Percentiles rank a stretch among this genome's conserved stretches.
phyloP scores from a whole-genome alignment of 2,797 vertebrate species.

The Carapus acus region DNA sequence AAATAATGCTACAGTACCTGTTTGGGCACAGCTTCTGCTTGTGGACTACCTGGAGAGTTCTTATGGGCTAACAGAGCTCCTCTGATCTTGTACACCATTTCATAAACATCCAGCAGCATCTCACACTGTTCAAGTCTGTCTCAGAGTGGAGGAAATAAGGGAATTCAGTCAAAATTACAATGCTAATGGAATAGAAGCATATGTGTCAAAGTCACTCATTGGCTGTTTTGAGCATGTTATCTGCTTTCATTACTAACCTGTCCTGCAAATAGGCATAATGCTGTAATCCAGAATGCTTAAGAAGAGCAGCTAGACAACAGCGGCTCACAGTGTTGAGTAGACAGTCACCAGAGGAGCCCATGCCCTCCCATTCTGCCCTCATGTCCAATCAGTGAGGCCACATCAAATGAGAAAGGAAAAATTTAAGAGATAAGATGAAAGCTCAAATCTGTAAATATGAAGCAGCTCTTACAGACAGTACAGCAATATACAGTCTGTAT shows the following conservation, averaged over 20 bases:
- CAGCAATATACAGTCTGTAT: too few relatives aligned
- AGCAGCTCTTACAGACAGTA: too few relatives aligned
- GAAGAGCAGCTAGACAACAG: constrained; percentile 75
- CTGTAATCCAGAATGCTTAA: constrained; percentile 77
- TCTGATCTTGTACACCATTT: constrained; percentile 75
- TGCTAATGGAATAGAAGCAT: not conserved
- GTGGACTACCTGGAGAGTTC: constrained; percentile 62
- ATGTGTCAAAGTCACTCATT: not conserved
- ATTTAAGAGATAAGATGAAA: not conserved
- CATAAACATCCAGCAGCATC: constrained; percentile 73
- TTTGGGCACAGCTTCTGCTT: constrained; percentile 56
- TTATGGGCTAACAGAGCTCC: constrained; percentile 71
- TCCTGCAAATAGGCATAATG: constrained; percentile 72
- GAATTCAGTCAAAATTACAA: constrained; percentile 1
- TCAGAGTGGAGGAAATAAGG: constrained; percentile 17
- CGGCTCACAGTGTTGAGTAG: constrained; percentile 74
- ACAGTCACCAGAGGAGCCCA: constrained; percentile 60
- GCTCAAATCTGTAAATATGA: not conserved
- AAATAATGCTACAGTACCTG: constrained; percentile 58
- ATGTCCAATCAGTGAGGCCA: constrained; percentile 18
- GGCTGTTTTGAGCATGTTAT: not conserved
- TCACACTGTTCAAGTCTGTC: constrained; percentile 75
- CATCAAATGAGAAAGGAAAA: constrained; percentile 7
- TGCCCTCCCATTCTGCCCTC: constrained; percentile 73
- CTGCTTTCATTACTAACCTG: constrained; percentile 61